phyloP scores from a whole-genome alignment of 2,888 invertebrate genomes.

The Ethmia dodecea region DNA sequence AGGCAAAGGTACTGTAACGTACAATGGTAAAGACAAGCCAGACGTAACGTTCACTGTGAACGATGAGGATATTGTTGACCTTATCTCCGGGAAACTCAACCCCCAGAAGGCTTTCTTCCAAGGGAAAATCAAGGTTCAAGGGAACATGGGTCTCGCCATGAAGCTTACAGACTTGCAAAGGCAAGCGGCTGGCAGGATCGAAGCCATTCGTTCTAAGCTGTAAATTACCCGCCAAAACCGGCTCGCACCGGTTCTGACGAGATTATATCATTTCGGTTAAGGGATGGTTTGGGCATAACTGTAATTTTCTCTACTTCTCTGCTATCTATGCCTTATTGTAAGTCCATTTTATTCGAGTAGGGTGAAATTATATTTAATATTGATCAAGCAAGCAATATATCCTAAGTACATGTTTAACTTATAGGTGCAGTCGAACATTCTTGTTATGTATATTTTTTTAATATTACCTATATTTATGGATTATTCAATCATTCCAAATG shows the following conservation, averaged over 20 bases:
- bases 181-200: slow-evolving; percentile 84
- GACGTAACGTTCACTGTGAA: slow-evolving; percentile 93
- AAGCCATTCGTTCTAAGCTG: slow-evolving; percentile 84
- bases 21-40: slow-evolving; percentile 89
- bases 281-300: slow-evolving; percentile 46
- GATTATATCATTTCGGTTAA: slow-evolving; percentile 29
- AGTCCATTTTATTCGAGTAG: background rate
- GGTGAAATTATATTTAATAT: background rate
- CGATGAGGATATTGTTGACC: slow-evolving; percentile 91
- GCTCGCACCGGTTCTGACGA: slow-evolving; percentile 22
- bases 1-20: slow-evolving; percentile 91
- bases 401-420: background rate
- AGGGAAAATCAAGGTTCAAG: slow-evolving; percentile 97
- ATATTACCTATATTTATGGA: slow-evolving; percentile 26
- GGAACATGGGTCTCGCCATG: slow-evolving; percentile 98
- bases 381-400: no score
- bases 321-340: slow-evolving; percentile 1
- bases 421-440: slow-evolving; percentile 18
- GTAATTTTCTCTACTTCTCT: slow-evolving; percentile 9
- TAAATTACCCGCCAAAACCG: slow-evolving; percentile 55
- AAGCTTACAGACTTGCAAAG: slow-evolving; percentile 91
- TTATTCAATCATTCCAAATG: slow-evolving; percentile 49
- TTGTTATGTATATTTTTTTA: slow-evolving; percentile 18
- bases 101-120: slow-evolving; percentile 98
- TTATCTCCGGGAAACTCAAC: slow-evolving; percentile 94